These are phyloP conservation scores for Python bivittatus DNA, from an alignment of 2,113 vertebrate genomes.

Conservation along the genomic window DNA sequence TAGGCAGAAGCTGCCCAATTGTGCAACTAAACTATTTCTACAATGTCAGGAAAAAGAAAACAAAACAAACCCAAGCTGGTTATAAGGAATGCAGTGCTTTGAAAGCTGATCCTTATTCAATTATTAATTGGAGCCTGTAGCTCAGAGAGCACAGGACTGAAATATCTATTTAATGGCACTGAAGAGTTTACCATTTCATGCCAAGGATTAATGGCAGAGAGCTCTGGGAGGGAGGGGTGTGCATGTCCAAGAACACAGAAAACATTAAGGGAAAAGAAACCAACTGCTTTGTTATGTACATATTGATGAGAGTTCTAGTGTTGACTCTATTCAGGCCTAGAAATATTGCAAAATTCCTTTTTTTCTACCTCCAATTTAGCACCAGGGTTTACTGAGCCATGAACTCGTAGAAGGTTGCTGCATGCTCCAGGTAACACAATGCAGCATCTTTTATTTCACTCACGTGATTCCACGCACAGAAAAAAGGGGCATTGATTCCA, in stretches of 20 bases:
- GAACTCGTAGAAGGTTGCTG: background rate
- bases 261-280: constrained; percentile 21
- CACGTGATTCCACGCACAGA: background rate
- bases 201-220: constrained; percentile 7
- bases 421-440: background rate
- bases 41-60: background rate
- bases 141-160: constrained; percentile 49
- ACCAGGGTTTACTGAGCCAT: background rate
- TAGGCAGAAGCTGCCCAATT: background rate
- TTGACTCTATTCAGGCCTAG: background rate
- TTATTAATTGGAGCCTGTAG: constrained; percentile 59
- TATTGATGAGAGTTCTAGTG: background rate
- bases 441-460: background rate
- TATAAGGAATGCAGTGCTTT: constrained; percentile 40
- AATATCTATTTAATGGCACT: constrained; percentile 34
- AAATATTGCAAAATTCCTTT: background rate
- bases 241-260: constrained; percentile 32
- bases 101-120: constrained; percentile 66
- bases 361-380: background rate
- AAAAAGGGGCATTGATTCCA: background rate
- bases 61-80: background rate
- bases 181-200: constrained; percentile 33
- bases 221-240: constrained; percentile 26
- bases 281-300: background rate
- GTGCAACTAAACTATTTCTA: background rate